phyloP scores from a whole-genome alignment of 2,888 invertebrate species.

The Polymixis flavicincta region DNA sequence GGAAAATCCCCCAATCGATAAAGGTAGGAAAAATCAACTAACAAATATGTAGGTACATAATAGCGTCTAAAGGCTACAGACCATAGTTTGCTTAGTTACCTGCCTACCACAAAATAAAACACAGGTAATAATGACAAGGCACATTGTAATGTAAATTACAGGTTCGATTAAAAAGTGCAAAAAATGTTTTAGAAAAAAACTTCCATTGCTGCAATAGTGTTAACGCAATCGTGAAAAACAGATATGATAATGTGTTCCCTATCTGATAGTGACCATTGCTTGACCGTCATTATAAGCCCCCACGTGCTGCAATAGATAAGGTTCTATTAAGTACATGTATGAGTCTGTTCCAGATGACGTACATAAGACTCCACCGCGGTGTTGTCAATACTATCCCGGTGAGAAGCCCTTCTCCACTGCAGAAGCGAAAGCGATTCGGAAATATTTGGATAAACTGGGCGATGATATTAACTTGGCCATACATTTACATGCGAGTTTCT shows the following conservation, averaged over 20 bases:
- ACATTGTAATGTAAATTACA: not conserved
- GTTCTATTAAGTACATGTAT: slow-evolving; percentile 19
- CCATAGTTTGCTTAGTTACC: not conserved
- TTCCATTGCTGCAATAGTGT: slow-evolving; percentile 8
- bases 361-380: slow-evolving; percentile 79
- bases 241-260: slow-evolving; percentile 21
- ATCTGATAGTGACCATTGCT: slow-evolving; percentile 43
- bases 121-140: no score
- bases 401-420: slow-evolving; percentile 81
- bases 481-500: slow-evolving; percentile 85
- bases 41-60: not conserved
- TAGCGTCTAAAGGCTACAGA: not conserved
- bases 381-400: slow-evolving; percentile 85
- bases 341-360: slow-evolving; percentile 79
- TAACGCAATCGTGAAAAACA: slow-evolving; percentile 22
- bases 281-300: slow-evolving; percentile 20
- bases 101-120: not conserved
- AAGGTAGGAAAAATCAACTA: not conserved
- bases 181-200: not conserved
- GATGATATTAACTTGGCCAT: slow-evolving; percentile 80
- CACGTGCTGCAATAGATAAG: slow-evolving; percentile 28
- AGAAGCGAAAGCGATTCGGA: slow-evolving; percentile 82
- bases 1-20: slow-evolving; percentile 10
- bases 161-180: not conserved
- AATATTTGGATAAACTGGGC: slow-evolving; percentile 80